These are phyloP conservation scores for Melanchra persicariae DNA, from an alignment of 2,888 invertebrate genomes.

Conservation along the genomic window DNA sequence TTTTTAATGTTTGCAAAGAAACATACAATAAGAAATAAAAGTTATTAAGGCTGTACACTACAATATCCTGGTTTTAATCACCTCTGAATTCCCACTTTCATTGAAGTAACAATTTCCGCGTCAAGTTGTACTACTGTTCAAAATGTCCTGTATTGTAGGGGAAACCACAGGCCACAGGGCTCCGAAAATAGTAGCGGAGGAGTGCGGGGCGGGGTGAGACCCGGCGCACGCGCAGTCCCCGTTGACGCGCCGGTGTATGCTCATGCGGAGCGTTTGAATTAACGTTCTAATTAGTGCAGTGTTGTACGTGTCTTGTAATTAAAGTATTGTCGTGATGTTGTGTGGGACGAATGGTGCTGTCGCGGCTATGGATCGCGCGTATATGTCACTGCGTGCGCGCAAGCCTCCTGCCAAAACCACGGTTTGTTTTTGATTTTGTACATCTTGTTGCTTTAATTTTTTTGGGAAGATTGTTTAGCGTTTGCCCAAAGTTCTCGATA, in stretches of 20 bases:
- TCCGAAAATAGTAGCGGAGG: constrained; percentile 82
- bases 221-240: constrained; percentile 76
- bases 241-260: constrained; percentile 71
- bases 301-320: constrained; percentile 49
- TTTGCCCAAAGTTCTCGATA: not conserved
- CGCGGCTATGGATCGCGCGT: constrained; percentile 89
- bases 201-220: constrained; percentile 70
- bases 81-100: constrained; percentile 12
- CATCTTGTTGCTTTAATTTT: constrained; percentile 24
- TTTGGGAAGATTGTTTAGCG: not conserved
- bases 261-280: constrained; percentile 65
- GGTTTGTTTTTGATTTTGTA: constrained; percentile 73
- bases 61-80: constrained; percentile 12
- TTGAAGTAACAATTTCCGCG: constrained; percentile 37
- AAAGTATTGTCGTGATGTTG: constrained; percentile 76
- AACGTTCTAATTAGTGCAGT: constrained; percentile 56
- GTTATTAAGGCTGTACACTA: not conserved
- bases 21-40: constrained; percentile 1
- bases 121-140: constrained; percentile 53
- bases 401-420: constrained; percentile 84
- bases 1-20: constrained; percentile 4
- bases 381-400: constrained; percentile 89
- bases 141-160: constrained; percentile 64
- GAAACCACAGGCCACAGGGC: constrained; percentile 72
- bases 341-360: constrained; percentile 86